Evolutionary conservation across 2,888 invertebrate genomes (phyloP).

Genomic region (Caenorhabditis sulstoni): DNA sequence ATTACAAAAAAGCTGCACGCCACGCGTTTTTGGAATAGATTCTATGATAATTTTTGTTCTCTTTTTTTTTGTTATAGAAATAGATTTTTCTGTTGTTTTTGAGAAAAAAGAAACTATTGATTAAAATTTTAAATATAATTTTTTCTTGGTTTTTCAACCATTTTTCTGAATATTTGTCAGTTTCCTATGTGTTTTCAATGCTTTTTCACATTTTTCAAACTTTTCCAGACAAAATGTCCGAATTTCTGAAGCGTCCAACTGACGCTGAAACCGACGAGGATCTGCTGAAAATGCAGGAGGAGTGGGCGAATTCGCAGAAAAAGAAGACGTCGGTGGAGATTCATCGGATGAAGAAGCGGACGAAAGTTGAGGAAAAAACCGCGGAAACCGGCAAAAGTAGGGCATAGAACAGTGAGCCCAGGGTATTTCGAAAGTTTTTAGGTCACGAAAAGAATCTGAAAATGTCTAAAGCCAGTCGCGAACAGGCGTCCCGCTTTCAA

Average conservation of each 20-base stretch:
- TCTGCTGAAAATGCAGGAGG: slow-evolving; percentile 61
- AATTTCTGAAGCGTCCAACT: slow-evolving; percentile 62
- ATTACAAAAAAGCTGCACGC: slow-evolving; percentile 58
- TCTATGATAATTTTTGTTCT: slow-evolving; percentile 3
- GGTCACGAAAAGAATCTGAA: slow-evolving; percentile 6
- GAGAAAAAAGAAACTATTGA: slow-evolving; percentile 2
- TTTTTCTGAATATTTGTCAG: too few species aligned
- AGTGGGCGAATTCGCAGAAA: slow-evolving; percentile 43
- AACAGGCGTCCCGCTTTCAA: slow-evolving; percentile 51
- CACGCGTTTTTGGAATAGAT: slow-evolving; percentile 66
- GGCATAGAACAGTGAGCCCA: too few species aligned
- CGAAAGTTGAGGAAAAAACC: slow-evolving; percentile 15
- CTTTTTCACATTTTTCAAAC: too few species aligned
- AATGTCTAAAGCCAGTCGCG: neutral
- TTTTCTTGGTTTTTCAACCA: neutral
- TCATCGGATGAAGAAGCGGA: slow-evolving; percentile 45
- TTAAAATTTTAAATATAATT: slow-evolving; percentile 11
- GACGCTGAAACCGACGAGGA: slow-evolving; percentile 68
- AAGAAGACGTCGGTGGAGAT: slow-evolving; percentile 35
- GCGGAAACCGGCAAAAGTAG: neutral
- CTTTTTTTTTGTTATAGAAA: slow-evolving; percentile 10
- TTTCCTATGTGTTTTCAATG: too few species aligned
- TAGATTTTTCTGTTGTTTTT: slow-evolving; percentile 17
- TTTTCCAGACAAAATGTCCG: slow-evolving; percentile 13
- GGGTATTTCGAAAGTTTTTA: too few species aligned